These are phyloP conservation scores for Patella vulgata DNA, from an alignment of 1,140 invertebrate species.

Conservation along the genomic window DNA sequence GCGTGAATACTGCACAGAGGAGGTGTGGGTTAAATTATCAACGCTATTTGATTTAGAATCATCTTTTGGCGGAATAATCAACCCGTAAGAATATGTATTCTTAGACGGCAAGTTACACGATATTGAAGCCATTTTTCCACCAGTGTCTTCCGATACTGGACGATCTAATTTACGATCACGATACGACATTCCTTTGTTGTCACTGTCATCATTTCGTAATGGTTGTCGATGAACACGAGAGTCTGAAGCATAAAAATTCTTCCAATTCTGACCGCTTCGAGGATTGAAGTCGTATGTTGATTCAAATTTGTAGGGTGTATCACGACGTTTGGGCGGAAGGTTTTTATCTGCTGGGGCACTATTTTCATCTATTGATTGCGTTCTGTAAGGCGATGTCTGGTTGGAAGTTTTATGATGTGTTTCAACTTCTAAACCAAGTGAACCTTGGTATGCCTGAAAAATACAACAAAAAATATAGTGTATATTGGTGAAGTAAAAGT, in stretches of 20 bases:
- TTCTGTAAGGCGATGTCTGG: too few relatives aligned
- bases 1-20: conserved; percentile 14
- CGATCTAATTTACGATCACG: conserved; percentile 31
- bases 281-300: background rate
- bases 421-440: too few relatives aligned
- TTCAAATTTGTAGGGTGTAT: too few relatives aligned
- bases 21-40: conserved; percentile 20
- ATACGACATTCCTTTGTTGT: conserved; percentile 13
- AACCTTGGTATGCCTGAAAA: too few relatives aligned
- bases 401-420: too few relatives aligned
- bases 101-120: conserved; percentile 33
- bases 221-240: conserved; percentile 39
- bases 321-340: too few relatives aligned
- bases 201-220: background rate
- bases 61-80: conserved; percentile 44
- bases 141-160: conserved; percentile 36
- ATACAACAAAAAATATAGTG: too few relatives aligned
- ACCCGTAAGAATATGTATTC: conserved; percentile 45
- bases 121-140: conserved; percentile 36
- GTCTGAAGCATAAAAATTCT: conserved; percentile 34
- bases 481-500: too few relatives aligned
- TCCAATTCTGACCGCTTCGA: background rate
- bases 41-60: conserved; percentile 22
- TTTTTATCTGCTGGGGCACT: too few relatives aligned
- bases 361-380: too few relatives aligned